phyloP scores from a whole-genome alignment of 2,113 vertebrate species.

The Amia ocellicauda region DNA sequence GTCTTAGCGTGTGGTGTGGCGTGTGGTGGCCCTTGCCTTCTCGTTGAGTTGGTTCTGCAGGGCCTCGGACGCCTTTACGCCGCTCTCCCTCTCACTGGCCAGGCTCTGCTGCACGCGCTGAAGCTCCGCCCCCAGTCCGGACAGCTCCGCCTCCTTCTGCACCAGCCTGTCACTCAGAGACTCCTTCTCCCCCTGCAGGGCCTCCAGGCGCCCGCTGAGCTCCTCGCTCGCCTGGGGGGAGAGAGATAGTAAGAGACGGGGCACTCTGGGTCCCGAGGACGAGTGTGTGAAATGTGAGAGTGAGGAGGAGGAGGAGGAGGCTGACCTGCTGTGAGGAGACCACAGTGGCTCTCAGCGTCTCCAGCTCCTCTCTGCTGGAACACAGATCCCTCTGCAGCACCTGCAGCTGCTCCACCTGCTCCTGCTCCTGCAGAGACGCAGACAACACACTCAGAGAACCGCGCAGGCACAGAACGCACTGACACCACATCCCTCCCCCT shows the following conservation, averaged over 20 bases:
- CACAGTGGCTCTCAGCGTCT: slow-evolving; percentile 67
- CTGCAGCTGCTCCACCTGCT: slow-evolving; percentile 81
- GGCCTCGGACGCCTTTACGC: slow-evolving; percentile 59
- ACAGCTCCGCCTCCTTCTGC: slow-evolving; percentile 58
- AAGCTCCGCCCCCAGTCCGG: slow-evolving; percentile 56
- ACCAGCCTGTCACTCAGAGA: slow-evolving; percentile 51
- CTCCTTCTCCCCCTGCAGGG: slow-evolving; percentile 68
- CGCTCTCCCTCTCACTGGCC: slow-evolving; percentile 59
- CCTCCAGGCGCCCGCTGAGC: slow-evolving; percentile 50
- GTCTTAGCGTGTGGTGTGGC: too few relatives aligned
- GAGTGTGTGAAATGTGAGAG: slow-evolving; percentile 24
- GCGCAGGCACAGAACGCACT: neutral
- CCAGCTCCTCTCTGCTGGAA: slow-evolving; percentile 76
- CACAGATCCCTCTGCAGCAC: slow-evolving; percentile 77
- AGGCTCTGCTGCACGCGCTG: slow-evolving; percentile 60
- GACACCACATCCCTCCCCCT: too few relatives aligned
- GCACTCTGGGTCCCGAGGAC: neutral
- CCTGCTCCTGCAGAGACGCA: slow-evolving; percentile 65
- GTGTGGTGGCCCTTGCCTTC: slow-evolving; percentile 52
- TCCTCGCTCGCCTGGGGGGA: slow-evolving; percentile 55
- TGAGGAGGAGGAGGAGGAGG: neutral
- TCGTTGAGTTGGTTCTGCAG: slow-evolving; percentile 73
- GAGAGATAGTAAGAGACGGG: neutral
- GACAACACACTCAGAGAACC: neutral
- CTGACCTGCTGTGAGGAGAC: slow-evolving; percentile 76